Evolutionary conservation across 2,113 vertebrate species (phyloP).

Genomic region (Tragelaphus imberbis): DNA sequence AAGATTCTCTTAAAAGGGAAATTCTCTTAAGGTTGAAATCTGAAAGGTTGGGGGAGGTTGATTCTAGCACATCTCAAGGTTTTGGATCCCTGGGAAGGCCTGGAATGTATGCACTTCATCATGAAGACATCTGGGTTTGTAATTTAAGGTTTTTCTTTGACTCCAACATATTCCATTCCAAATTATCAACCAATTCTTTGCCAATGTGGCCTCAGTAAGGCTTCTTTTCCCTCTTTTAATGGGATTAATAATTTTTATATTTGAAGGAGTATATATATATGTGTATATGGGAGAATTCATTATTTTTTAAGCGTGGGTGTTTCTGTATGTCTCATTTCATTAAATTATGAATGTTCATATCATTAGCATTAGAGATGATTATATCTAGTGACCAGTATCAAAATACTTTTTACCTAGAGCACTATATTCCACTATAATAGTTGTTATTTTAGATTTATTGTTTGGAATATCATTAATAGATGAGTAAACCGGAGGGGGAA

Average conservation of each 20-base stretch:
- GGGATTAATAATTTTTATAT: constrained; percentile 15
- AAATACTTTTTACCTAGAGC: background rate
- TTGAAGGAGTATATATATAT: background rate
- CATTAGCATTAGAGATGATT: constrained; percentile 15
- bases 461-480: constrained; percentile 21
- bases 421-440: constrained; percentile 11
- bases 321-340: constrained; percentile 12
- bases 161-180: constrained; percentile 22
- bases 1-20: background rate
- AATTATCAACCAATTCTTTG: constrained; percentile 19
- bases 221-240: constrained; percentile 5
- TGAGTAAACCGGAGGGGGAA: background rate
- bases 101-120: constrained; percentile 50
- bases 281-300: background rate
- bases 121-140: constrained; percentile 69
- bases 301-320: constrained; percentile 15
- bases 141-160: constrained; percentile 63
- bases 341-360: constrained; percentile 22
- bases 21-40: constrained; percentile 32
- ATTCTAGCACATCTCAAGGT: constrained; percentile 34
- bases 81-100: constrained; percentile 37
- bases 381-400: background rate
- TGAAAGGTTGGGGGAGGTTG: background rate
- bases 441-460: background rate
- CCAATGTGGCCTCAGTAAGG: background rate